These are phyloP conservation scores for Nerophis ophidion DNA, from an alignment of 2,113 vertebrate species.

Conservation along the genomic window DNA sequence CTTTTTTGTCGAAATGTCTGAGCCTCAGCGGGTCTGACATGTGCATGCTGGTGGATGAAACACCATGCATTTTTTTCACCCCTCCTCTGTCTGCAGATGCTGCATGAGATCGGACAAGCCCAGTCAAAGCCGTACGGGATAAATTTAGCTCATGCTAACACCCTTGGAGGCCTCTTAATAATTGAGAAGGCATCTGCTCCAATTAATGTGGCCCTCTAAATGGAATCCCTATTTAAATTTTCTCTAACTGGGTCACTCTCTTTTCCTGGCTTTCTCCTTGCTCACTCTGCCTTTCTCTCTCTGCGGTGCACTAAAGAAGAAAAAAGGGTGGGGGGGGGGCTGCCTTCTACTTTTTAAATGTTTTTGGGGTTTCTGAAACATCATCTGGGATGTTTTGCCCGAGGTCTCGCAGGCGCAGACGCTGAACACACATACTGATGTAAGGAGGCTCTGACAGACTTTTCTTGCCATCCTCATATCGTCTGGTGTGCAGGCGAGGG, in stretches of 20 bases:
- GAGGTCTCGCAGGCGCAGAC: constrained; percentile 45
- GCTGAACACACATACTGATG: constrained; percentile 7
- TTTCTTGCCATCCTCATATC: constrained; percentile 23
- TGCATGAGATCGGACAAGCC: constrained; percentile 60
- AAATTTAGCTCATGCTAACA: constrained; percentile 72
- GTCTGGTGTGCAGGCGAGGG: constrained; percentile 14
- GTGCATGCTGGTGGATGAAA: constrained; percentile 35
- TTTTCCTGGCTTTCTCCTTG: constrained; percentile 46
- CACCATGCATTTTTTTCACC: constrained; percentile 34
- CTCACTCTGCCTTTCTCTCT: constrained; percentile 29
- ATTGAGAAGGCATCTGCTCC: constrained; percentile 82
- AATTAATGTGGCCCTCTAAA: constrained; percentile 80
- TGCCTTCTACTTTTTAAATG: constrained; percentile 66
- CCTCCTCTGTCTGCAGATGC: constrained; percentile 62
- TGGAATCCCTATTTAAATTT: constrained; percentile 79
- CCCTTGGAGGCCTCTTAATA: constrained; percentile 77
- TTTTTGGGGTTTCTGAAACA: constrained; percentile 66
- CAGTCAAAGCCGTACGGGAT: constrained; percentile 62
- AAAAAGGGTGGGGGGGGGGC: constrained; percentile 46
- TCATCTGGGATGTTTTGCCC: constrained; percentile 62
- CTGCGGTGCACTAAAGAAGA: constrained; percentile 52
- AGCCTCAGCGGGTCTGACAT: constrained; percentile 7
- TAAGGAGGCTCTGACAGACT: constrained; percentile 49
- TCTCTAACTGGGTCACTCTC: constrained; percentile 76
- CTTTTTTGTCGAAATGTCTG: background rate